Base-by-base conservation (phyloP, 1,140 invertebrate genomes). In the Elysia chlorotica region DNA sequence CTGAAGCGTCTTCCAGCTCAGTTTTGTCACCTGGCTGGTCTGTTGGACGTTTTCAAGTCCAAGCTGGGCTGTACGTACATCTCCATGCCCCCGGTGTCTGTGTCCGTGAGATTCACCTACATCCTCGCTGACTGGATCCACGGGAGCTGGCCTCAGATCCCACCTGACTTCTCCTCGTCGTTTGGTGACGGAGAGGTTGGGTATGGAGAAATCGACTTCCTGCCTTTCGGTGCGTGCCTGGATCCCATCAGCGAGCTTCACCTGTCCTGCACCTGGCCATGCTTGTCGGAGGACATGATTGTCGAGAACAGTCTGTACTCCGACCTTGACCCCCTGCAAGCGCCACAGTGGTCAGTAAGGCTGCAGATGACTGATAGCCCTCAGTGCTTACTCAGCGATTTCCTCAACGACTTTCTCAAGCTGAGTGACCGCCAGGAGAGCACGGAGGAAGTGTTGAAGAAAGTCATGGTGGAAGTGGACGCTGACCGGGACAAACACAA, bases 191-290 rank as follows among this genome's bases (percentile, higher is more conserved):
- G 92, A 84, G 89, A 91, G 82, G 88, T 90, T 48, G 87, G 85
- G n/a, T 86, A 81, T 78, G 81, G 87, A 53, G 89, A 91, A 79
- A 85, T 92, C 48, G 89, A 89, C 53, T 90, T 91, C 56, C 87
- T 97, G 61, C 94, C 95, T 0, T 95, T 96, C 90, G 95, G 95
- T 71, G 92, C 94, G 41, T 91, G 91, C 31, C 91, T 91, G 61
- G 95, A 96, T 88, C 94, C 95, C 2, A 89, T 93, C 73, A 93
- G 92, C 59, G 91, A 93, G 86, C 88, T 97, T 33, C 89, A 92
- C 74, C 86, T 98, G 2, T 93, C 92, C 82, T 92, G 93, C n/a
- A 93, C 93, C 10, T 99, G 96, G 96, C 93, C 93, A 2, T 90
- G 92, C 83, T 88, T 98, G 61, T 91, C 92, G 2, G 96, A 97